These are phyloP conservation scores for Oscheius myriophilus DNA, from an alignment of 2,888 invertebrate species.

Conservation along the genomic window DNA sequence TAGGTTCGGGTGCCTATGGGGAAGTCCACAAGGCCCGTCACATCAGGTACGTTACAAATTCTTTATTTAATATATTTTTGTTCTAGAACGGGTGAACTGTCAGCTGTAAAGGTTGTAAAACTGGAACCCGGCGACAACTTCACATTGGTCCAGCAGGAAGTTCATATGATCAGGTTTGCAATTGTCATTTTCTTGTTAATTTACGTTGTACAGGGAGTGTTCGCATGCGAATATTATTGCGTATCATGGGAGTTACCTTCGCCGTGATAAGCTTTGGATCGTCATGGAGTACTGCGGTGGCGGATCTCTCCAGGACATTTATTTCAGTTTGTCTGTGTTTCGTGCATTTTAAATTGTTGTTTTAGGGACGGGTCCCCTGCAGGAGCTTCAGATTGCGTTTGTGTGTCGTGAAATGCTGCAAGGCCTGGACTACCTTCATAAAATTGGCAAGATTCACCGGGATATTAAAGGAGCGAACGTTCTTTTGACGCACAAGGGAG, in stretches of 20 bases:
- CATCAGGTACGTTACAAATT: slow-evolving; percentile 42
- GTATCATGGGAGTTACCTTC: slow-evolving; percentile 53
- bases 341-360: slow-evolving; percentile 39
- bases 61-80: slow-evolving; percentile 3
- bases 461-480: slow-evolving; percentile 90
- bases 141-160: slow-evolving; percentile 97
- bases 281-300: slow-evolving; percentile 99
- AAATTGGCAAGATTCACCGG: slow-evolving; percentile 86
- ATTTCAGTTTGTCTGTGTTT: slow-evolving; percentile 57
- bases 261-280: slow-evolving; percentile 95
- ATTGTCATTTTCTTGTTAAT: background rate
- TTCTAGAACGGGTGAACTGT: slow-evolving; percentile 83
- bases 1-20: slow-evolving; percentile 99
- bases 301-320: slow-evolving; percentile 82
- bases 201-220: slow-evolving; percentile 74
- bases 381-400: slow-evolving; percentile 95
- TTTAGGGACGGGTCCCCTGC: slow-evolving; percentile 90
- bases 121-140: slow-evolving; percentile 98
- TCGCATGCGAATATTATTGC: slow-evolving; percentile 96
- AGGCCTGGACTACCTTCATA: slow-evolving; percentile 93
- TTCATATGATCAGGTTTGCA: slow-evolving; percentile 82
- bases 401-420: slow-evolving; percentile 95
- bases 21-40: slow-evolving; percentile 75
- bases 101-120: slow-evolving; percentile 99
- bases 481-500: slow-evolving; percentile 90